Percentiles rank a stretch among this genome's conserved stretches.
Conservation (phyloP, 2,888 invertebrate species). For the Pheosia gnoma region DNA sequence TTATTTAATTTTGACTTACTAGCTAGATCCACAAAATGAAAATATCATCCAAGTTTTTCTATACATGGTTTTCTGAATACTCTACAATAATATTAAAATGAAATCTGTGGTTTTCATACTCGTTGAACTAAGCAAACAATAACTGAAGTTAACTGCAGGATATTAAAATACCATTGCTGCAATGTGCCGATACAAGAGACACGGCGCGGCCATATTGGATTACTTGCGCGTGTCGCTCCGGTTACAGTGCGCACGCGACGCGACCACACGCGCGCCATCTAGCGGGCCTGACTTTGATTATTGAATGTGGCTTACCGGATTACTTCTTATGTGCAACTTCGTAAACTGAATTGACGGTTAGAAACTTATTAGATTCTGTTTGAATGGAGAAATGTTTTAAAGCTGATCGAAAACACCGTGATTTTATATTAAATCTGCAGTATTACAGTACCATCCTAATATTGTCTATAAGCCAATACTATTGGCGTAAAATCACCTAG, state of each 20-base stretch:
- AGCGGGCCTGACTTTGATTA: conserved; percentile 56
- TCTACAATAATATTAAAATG: neutral
- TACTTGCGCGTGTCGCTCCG: conserved; percentile 82
- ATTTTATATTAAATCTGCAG: neutral
- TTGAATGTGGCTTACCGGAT: conserved; percentile 57
- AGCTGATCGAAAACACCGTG: neutral
- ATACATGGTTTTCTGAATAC: too few relatives aligned
- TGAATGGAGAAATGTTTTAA: neutral
- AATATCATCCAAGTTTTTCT: too few relatives aligned
- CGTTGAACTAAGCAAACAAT: conserved; percentile 77
- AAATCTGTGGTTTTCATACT: conserved; percentile 60
- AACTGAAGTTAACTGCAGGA: conserved; percentile 75
- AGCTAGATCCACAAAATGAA: too few relatives aligned
- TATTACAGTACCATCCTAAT: too few relatives aligned
- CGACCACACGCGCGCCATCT: conserved; percentile 82
- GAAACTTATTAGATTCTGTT: conserved; percentile 14
- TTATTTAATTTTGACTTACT: too few relatives aligned
- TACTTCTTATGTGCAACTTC: conserved; percentile 41
- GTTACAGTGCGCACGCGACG: conserved; percentile 81
- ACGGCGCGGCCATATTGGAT: conserved; percentile 79
- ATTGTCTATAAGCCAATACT: too few relatives aligned
- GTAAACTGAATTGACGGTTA: conserved; percentile 41
- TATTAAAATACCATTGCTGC: conserved; percentile 82
- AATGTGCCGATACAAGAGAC: conserved; percentile 75
- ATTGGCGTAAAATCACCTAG: too few relatives aligned